Percentiles rank a stretch among this genome's conserved stretches.
Conservation (phyloP, 2,888 invertebrate genomes). For the Sepioteuthis lessoniana region DNA sequence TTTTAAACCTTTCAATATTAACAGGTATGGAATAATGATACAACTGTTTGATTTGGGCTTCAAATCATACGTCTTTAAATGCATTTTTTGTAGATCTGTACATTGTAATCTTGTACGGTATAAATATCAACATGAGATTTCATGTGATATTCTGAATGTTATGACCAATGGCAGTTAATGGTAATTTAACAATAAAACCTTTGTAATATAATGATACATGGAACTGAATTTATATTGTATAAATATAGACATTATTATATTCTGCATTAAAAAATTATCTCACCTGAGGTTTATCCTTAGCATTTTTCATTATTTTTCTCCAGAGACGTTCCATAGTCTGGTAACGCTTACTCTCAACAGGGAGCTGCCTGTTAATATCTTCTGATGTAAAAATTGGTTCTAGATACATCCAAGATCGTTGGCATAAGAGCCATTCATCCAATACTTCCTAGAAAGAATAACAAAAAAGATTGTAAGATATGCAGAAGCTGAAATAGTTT, state of each 20-base stretch:
- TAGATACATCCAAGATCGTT: constrained; percentile 75
- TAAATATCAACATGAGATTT: too few relatives aligned
- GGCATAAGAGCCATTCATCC: constrained; percentile 76
- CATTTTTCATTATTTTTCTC: constrained; percentile 80
- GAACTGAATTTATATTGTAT: too few relatives aligned
- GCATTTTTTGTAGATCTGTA: too few relatives aligned
- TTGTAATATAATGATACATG: too few relatives aligned
- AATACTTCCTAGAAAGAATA: constrained; percentile 71
- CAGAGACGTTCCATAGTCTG: constrained; percentile 76
- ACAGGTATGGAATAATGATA: too few relatives aligned
- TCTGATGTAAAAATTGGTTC: constrained; percentile 77
- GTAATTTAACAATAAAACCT: too few relatives aligned
- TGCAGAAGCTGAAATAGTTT: background rate
- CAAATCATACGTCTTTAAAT: too few relatives aligned
- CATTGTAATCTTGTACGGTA: too few relatives aligned
- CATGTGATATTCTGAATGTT: too few relatives aligned
- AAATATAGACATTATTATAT: background rate
- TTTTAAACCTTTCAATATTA: too few relatives aligned
- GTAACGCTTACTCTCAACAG: constrained; percentile 75
- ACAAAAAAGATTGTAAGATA: background rate
- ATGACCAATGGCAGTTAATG: too few relatives aligned
- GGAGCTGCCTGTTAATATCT: constrained; percentile 76
- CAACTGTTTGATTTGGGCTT: too few relatives aligned
- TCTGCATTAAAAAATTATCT: constrained; percentile 42
- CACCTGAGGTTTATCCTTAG: constrained; percentile 83